phyloP scores from a whole-genome alignment of 2,797 vertebrate genomes.

The Scolopax rusticola region DNA sequence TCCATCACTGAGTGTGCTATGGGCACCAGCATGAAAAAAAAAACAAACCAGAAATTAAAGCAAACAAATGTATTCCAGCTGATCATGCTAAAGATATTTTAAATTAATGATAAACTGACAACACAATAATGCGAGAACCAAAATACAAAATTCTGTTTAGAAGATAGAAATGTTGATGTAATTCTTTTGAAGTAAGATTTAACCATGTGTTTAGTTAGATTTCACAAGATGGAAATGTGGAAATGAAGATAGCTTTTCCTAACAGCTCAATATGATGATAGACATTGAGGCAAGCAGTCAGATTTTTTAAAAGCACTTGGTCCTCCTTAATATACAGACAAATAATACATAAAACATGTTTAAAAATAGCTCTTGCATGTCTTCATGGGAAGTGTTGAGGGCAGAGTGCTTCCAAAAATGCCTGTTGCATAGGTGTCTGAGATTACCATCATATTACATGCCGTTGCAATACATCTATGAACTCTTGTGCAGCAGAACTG shows the following conservation, averaged over 20 bases:
- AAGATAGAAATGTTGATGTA: neutral
- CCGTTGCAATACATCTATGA: neutral
- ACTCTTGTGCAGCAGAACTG: neutral
- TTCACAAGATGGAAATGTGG: neutral
- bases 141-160: neutral
- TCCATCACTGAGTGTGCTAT: neutral
- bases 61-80: neutral
- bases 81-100: neutral
- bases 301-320: neutral
- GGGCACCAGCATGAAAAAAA: neutral
- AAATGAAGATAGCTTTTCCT: neutral
- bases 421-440: neutral
- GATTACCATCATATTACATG: neutral
- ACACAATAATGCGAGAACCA: neutral
- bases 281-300: neutral
- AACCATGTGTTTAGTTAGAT: neutral
- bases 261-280: neutral
- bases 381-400: neutral
- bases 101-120: neutral
- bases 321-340: neutral
- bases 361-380: neutral
- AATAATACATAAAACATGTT: neutral
- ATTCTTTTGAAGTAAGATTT: neutral
- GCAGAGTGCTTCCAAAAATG: neutral
- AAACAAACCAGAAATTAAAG: neutral